Base-by-base conservation (phyloP, 1,140 invertebrate genomes). In the Leptinotarsa defecta region DNA sequence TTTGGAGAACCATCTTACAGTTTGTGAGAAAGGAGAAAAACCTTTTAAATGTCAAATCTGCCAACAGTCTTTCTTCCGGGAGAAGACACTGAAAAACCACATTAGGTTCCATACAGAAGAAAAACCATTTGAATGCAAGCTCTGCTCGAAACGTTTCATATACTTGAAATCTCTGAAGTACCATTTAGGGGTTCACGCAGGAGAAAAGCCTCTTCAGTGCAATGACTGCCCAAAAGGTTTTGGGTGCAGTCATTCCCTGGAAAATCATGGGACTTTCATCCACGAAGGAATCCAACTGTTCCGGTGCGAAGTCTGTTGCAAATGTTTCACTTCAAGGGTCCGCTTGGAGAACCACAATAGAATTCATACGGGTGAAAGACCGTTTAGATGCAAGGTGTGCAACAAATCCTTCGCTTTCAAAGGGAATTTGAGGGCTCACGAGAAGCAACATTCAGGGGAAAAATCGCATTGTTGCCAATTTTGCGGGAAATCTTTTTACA, bases 71-170 rank as follows among this genome's bases (percentile, higher is more conserved):
- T 43, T 43, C 34, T 43, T 43, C 34, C 34, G 34, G 34, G 34
- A 43, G 34, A 43, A 43, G 34, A 43, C 34, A 17, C 13, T 34
- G 15, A 24, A 67, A 20, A 24, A 17, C 19, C 17, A 67, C 64
- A 4, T 67, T 3, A 13, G 22, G 19, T 13, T 67, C 34, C 64
- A 67, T 24, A 22, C 64, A 15, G 64, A 19, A 67, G 22, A 22
- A 24, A 67, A 24, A 24, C 64, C 19, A 24, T 67, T 22, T 67
- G 34, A 67, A 67, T 67, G 64, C 22, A 67, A 24, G 17, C 19
- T 67, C 8, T 67, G 64, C 19, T 24, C 4, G 2, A 67, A 67
- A 67, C 15, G 17, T 13, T 67, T 67, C 22, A 15, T 17, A 20
- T 20, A 19, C n/a, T 24, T 11, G 1, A 17, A 24, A 19, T 17